phyloP scores from a whole-genome alignment of 2,797 vertebrate genomes.

The Arrhamphus sclerolepis region DNA sequence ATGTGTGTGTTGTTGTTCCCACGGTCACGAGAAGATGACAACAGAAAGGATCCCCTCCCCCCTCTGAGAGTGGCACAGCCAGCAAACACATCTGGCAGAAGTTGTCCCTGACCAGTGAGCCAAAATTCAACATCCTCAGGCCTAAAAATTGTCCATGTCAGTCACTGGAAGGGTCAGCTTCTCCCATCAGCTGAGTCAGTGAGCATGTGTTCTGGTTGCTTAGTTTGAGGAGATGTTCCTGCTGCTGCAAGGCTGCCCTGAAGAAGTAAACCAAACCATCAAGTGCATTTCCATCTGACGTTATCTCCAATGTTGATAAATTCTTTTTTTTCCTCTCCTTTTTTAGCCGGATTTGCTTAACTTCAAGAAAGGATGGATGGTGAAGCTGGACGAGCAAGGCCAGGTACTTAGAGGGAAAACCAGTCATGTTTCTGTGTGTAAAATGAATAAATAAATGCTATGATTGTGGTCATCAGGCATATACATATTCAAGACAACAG shows the following conservation, averaged over 20 bases:
- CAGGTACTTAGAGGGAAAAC: slow-evolving; percentile 67
- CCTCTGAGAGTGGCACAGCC: too few species aligned
- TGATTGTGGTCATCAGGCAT: too few species aligned
- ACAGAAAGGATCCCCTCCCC: too few species aligned
- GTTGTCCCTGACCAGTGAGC: slow-evolving; percentile 44
- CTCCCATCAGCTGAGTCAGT: slow-evolving; percentile 41
- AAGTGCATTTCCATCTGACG: background rate
- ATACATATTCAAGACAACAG: too few species aligned
- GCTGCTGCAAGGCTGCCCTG: background rate
- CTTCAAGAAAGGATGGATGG: slow-evolving; percentile 89
- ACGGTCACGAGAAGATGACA: too few species aligned
- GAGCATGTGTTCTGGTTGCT: slow-evolving; percentile 57
- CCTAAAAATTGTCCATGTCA: too few species aligned
- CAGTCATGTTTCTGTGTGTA: background rate
- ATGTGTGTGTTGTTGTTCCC: slow-evolving; percentile 37
- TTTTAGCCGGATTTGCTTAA: slow-evolving; percentile 84
- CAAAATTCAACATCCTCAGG: slow-evolving; percentile 8
- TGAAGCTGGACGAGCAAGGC: slow-evolving; percentile 83
- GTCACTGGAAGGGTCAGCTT: slow-evolving; percentile 50
- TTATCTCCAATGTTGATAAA: slow-evolving; percentile 34
- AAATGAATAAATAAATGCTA: background rate
- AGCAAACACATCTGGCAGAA: slow-evolving; percentile 36
- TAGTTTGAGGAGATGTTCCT: too few species aligned
- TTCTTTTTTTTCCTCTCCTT: background rate
- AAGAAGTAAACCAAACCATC: background rate